Evolutionary conservation across 2,113 vertebrate species (phyloP), one percentile per base, ranked within the genome.

Genomic region (Ivindomyrus marchei): DNA sequence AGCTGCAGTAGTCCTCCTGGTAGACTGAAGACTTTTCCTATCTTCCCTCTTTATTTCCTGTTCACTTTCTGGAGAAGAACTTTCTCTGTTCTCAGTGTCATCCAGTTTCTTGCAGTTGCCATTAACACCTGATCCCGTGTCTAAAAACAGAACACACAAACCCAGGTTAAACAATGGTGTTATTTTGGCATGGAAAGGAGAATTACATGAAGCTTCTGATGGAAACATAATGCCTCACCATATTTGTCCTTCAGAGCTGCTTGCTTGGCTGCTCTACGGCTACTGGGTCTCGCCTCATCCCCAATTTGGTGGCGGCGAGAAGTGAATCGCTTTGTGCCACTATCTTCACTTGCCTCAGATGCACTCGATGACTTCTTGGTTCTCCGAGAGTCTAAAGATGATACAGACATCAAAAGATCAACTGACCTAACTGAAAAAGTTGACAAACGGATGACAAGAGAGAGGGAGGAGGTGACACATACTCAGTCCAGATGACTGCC

Each of bases 321-420:
- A n/a, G 93, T 93, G n/a, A 83, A 53, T 9, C 92, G 92, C 0
- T 91, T 94, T 87, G 90, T 92, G 8, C 89, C 85, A 6, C 50
- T 90, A 58, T 91, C 94, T 17, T 94, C 94, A 49, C 94, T 93
- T 11, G 92, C 93, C 91, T 94, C 94, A 10, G 92, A 94, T 46
- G 94, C 92, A 8, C 46, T 83, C 46, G n/a, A 90, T 0, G 92
- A 94, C 87, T 91, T 91, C 39, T 94, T 92, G 87, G 90, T 91
- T 89, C 94, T 92, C 66, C 50, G 90, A 42, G 94, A 94, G 49
- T 66, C 95, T 95, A 74, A 7, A 91, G 88, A 58, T 36, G 42
- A 0, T 21, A 87, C 42, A 89, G 39, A 49, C 70, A 89, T 70
- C n/a, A 31, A 89, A 47, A 31, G 4, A 74, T 5, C 17, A 36